A percentile compares a stretch with the other conserved stretches of the same genome.
These are phyloP conservation scores for Pseudobourletiella spinata DNA, from an alignment of 1,140 invertebrate species.

Conservation along the genomic window DNA sequence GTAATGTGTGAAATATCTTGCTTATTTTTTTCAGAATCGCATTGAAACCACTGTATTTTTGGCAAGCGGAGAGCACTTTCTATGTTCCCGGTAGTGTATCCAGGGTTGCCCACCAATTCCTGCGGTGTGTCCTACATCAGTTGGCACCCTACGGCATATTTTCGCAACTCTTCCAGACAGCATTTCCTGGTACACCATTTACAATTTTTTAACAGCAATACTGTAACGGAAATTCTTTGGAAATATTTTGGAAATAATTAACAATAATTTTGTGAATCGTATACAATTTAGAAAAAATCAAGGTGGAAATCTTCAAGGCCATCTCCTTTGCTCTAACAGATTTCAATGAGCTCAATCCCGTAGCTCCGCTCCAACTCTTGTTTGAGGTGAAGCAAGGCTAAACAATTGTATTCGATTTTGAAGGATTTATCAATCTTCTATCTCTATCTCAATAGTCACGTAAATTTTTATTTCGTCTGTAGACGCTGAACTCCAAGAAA, in stretches of 20 bases:
- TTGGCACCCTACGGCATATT: constrained; percentile 93
- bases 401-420: constrained; percentile 27
- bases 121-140: constrained; percentile 92
- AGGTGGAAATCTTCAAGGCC: constrained; percentile 80
- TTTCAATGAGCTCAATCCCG: constrained; percentile 91
- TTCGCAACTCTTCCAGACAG: constrained; percentile 85
- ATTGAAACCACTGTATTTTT: constrained; percentile 66
- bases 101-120: constrained; percentile 92
- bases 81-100: constrained; percentile 78
- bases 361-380: constrained; percentile 81
- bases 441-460: too few relatives aligned
- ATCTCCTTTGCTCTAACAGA: constrained; percentile 87
- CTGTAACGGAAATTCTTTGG: too few relatives aligned
- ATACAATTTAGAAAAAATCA: constrained; percentile 54
- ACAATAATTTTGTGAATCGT: too few relatives aligned
- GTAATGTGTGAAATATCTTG: too few relatives aligned
- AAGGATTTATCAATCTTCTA: constrained; percentile 1
- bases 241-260: too few relatives aligned
- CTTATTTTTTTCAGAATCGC: constrained; percentile 61
- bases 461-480: constrained; percentile 36
- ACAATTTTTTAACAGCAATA: too few relatives aligned
- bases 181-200: not conserved
- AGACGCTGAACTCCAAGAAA: constrained; percentile 81
- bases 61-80: constrained; percentile 81
- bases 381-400: constrained; percentile 76